Evolutionary conservation across 2,797 vertebrate genomes (phyloP).

Genomic region (Monodelphis domestica): DNA sequence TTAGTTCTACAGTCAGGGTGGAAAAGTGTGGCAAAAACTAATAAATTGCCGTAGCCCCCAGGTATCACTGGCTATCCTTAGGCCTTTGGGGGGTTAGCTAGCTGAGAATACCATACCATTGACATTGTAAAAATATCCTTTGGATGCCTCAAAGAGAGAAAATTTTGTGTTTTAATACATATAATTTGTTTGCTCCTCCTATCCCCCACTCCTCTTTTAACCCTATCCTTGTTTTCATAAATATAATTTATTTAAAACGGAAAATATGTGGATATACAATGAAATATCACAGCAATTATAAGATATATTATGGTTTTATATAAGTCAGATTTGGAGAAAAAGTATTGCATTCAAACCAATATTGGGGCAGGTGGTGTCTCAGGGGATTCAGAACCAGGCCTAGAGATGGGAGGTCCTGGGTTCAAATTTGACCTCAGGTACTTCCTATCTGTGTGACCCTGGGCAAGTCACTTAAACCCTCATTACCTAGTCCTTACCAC

Average conservation of each 20-base stretch:
- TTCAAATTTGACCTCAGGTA: too few relatives aligned
- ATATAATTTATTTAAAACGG: not conserved
- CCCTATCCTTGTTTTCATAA: not conserved
- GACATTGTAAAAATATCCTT: not conserved
- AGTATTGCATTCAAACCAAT: not conserved
- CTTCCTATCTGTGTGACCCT: too few relatives aligned
- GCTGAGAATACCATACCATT: not conserved
- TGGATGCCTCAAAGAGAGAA: not conserved
- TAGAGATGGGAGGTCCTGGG: too few relatives aligned
- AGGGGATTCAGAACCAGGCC: too few relatives aligned
- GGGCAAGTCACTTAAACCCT: too few relatives aligned
- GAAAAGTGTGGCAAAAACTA: not conserved
- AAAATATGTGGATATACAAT: not conserved
- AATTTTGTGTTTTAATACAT: not conserved
- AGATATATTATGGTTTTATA: not conserved
- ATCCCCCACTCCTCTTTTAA: not conserved
- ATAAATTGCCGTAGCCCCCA: not conserved
- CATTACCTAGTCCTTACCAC: too few relatives aligned
- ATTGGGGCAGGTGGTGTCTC: too few relatives aligned
- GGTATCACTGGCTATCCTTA: not conserved
- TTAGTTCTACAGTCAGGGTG: not conserved
- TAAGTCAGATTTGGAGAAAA: not conserved
- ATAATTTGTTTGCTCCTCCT: not conserved
- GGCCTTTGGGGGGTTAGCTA: not conserved
- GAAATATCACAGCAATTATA: not conserved